phyloP scores from a whole-genome alignment of 2,888 invertebrate genomes.

The Eupithecia abbreviata region DNA sequence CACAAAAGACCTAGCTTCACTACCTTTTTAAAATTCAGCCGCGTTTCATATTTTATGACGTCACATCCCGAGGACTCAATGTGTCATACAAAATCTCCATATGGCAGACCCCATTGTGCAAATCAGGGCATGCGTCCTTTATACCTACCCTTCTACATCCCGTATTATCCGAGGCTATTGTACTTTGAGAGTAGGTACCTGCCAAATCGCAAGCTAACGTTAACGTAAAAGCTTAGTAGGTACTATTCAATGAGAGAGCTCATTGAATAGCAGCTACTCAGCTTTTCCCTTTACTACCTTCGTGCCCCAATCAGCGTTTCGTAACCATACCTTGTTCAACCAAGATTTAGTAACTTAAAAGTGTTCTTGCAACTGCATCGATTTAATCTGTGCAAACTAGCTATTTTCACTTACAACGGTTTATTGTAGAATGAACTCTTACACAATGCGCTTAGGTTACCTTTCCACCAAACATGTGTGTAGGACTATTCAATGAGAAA shows the following conservation, averaged over 20 bases:
- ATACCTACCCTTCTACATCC: neutral
- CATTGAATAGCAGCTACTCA: neutral
- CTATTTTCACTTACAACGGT: no score
- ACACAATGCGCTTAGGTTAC: neutral
- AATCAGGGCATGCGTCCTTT: conserved; percentile 9
- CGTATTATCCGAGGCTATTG: neutral
- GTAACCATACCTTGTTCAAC: neutral
- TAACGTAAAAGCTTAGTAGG: no score
- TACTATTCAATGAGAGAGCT: neutral
- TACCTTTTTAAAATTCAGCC: neutral
- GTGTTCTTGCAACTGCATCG: conserved; percentile 9
- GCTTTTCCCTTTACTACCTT: conserved; percentile 7
- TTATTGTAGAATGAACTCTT: no score
- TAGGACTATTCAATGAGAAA: no score
- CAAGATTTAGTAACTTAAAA: conserved; percentile 6
- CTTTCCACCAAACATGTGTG: neutral
- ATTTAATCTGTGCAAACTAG: conserved; percentile 1
- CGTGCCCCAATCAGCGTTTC: conserved; percentile 9
- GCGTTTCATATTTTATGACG: neutral
- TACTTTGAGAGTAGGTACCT: neutral
- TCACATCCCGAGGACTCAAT: neutral
- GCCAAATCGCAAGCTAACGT: neutral
- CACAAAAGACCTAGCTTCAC: neutral
- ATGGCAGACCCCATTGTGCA: conserved; percentile 4
- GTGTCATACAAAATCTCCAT: neutral